Base-by-base conservation (phyloP, 2,888 invertebrate species). In the Cheilosia pagana region DNA sequence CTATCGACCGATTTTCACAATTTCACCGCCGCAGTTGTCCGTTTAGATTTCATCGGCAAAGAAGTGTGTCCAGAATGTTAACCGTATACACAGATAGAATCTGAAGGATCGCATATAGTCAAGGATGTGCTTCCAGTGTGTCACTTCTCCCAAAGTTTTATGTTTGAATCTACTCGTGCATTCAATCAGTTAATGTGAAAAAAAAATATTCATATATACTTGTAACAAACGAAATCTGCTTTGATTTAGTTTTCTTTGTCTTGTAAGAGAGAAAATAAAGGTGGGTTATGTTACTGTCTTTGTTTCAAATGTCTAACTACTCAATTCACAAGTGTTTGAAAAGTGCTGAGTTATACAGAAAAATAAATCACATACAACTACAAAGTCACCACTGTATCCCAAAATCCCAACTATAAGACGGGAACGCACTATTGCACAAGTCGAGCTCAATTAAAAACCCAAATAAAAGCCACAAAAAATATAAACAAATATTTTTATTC, bases 1-100 rank as follows among this genome's bases (percentile, higher is more conserved):
- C 75, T 72, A 81, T 76, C 81, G 81, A 81, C 67, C 76, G 86
- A 86, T 86, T 86, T 86, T 86, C 81, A 81, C 86, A 72, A 81
- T 86, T 86, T 81, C 81, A 62, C 81, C 81, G 60, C 57, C 86
- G 53, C 86, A 86, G 86, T 86, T 76, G 86, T 76, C 72, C 81
- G 57, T 68, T 60, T 81, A 72, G 71, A 81, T 86, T 68, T 45
- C 67, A 57, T 76, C 81, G 57, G 68, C 81, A 39, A 62, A 77
- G 10, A 81, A 81, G 81, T 81, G 76, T 62, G 23, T 62, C 59
- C 48, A 81, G 65, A 65, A 70, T 83, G 65, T 55, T 82, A 39
- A 31, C 10, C 16, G 25, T 41, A 14, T 12, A n/a, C n/a, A n/a
- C n/a, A n/a, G n/a, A 72, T 53, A 35, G 35, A 35, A 35, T 35